phyloP scores from a whole-genome alignment of 2,797 vertebrate species.

The Rhabdophis nuchalis region DNA sequence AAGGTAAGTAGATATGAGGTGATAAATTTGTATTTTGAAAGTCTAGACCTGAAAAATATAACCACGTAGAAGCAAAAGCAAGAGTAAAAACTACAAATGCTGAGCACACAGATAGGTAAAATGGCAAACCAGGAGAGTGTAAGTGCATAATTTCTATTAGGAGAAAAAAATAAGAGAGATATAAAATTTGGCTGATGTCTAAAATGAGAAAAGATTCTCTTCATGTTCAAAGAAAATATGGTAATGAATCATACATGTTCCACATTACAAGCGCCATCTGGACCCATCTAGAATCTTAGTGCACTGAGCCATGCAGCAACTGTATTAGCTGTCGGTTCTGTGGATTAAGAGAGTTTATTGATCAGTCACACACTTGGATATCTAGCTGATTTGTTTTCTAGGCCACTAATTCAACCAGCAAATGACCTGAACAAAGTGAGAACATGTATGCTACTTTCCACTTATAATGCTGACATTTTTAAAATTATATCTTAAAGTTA shows the following conservation, averaged over 20 bases:
- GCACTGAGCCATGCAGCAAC: not conserved
- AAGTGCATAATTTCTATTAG: not conserved
- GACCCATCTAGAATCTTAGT: not conserved
- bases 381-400: not conserved
- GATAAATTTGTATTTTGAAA: not conserved
- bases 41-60: not conserved
- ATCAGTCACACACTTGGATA: not conserved
- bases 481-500: too few species aligned
- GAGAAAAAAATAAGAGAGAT: not conserved
- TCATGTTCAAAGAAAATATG: not conserved
- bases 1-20: not conserved
- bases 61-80: not conserved
- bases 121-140: not conserved
- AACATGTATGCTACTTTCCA: too few species aligned
- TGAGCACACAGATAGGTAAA: not conserved
- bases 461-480: too few species aligned
- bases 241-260: not conserved
- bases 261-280: not conserved
- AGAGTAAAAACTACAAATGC: not conserved
- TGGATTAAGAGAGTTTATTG: not conserved
- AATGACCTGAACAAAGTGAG: too few species aligned
- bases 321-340: not conserved
- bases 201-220: not conserved
- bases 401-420: not conserved
- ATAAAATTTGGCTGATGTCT: not conserved